Evolutionary conservation across 2,888 invertebrate genomes (phyloP), one percentile per base, ranked within the genome.

Genomic region (Ctenicera cuprea): DNA sequence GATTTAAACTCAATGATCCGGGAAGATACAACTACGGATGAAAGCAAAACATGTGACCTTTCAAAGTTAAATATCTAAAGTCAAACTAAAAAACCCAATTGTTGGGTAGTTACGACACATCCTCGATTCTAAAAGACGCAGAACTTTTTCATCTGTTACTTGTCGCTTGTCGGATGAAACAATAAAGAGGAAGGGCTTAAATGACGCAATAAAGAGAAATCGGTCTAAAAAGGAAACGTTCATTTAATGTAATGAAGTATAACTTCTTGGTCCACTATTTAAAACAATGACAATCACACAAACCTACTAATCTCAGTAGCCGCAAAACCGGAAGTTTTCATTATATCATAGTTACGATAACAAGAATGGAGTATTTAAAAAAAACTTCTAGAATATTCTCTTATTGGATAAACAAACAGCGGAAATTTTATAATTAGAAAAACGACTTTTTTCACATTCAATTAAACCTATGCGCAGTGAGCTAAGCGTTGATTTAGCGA

Each of bases 191-290:
- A 52, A 63, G 30, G 48, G 68, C 43, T 33, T 26, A 22, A 67
- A 54, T 54, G 50, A 41, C 20, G 30, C n/a, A 70, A 43, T 18
- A 48, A 52, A 62, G 73, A 73, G 62, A 73, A 74, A 68, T 77
- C 71, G 62, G 71, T 74, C 75, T 81, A 79, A 80, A 78, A 74
- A 81, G 80, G 80, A 81, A 80, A 76, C 75, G 73, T 71, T 78
- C 78, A 76, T 77, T 80, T 74, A 76, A 73, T 64, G 77, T 78
- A 81, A 80, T 80, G 77, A 77, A 76, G 77, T 78, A 76, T 76
- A 79, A 76, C 80, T 73, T 73, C 52, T 63, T 37, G 37, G 59
- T 64, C 70, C 63, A 54, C 62, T 50, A 64, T 73, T 68, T 68
- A 64, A 73, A 68, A 68, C 68, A 73, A 72, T 72, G 68, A 68